Evolutionary conservation across 1,140 invertebrate genomes (phyloP).

Genomic region (Zaprionus capensis): DNA sequence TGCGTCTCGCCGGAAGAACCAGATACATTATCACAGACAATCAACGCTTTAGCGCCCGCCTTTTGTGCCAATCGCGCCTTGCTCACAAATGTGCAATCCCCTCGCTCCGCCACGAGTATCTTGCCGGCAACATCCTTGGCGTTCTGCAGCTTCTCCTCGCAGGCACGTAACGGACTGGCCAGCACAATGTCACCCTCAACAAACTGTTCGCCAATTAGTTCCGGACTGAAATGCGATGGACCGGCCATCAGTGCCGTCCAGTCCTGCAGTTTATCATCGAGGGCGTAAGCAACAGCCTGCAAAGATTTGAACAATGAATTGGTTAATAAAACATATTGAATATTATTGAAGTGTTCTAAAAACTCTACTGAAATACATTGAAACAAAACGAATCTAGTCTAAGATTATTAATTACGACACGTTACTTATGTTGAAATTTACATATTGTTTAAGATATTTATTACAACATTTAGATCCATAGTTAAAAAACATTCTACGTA

Average conservation of each 20-base stretch:
- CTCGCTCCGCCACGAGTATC: slow-evolving; percentile 93
- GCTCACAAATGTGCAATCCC: slow-evolving; percentile 97
- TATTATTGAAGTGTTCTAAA: neutral
- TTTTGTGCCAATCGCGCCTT: slow-evolving; percentile 94
- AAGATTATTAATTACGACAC: neutral
- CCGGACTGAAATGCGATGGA: slow-evolving; percentile 95
- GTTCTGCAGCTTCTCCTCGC: slow-evolving; percentile 85
- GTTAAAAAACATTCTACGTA: neutral
- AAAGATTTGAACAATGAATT: neutral
- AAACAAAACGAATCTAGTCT: neutral
- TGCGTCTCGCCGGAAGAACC: slow-evolving; percentile 89
- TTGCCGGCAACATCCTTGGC: slow-evolving; percentile 87
- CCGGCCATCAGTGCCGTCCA: slow-evolving; percentile 88
- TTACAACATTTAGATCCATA: neutral
- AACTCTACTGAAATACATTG: neutral
- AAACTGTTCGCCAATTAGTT: slow-evolving; percentile 87
- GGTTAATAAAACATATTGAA: neutral
- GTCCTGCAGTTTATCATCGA: slow-evolving; percentile 76
- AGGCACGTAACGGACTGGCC: slow-evolving; percentile 90
- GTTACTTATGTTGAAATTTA: neutral
- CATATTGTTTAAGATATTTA: neutral
- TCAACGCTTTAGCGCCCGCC: slow-evolving; percentile 92
- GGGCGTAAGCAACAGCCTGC: slow-evolving; percentile 86
- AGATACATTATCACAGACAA: slow-evolving; percentile 92
- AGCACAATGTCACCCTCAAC: slow-evolving; percentile 87